A percentile compares a stretch with the other conserved stretches of the same genome.
These are phyloP conservation scores for Anguilla pacifica DNA, from an alignment of 2,797 vertebrate genomes.

Conservation along the genomic window DNA sequence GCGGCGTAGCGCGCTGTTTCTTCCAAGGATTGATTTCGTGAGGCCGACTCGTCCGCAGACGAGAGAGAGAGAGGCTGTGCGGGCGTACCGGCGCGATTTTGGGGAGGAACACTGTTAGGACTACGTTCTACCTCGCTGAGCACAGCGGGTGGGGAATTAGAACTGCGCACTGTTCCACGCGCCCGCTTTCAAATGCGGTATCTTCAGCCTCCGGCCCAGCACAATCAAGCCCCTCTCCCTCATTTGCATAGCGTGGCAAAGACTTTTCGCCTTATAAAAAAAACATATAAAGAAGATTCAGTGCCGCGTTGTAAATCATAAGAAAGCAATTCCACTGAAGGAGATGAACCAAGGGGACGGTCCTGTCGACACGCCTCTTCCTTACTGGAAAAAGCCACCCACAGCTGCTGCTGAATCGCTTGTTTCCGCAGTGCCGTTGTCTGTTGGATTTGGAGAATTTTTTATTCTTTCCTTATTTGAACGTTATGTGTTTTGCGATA, in stretches of 20 bases:
- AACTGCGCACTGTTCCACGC: constrained; percentile 29
- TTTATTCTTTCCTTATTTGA: background rate
- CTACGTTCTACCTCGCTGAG: background rate
- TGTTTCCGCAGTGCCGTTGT: background rate
- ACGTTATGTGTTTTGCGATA: background rate
- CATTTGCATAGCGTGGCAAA: constrained; percentile 42
- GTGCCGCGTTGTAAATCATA: constrained; percentile 44
- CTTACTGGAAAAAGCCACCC: constrained; percentile 2
- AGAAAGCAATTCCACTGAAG: constrained; percentile 43
- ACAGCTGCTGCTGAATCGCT: background rate
- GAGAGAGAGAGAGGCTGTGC: background rate
- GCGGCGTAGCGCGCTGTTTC: background rate
- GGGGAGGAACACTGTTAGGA: background rate
- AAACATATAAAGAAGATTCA: constrained; percentile 53
- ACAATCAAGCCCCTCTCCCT: constrained; percentile 22
- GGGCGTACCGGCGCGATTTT: background rate
- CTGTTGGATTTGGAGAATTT: background rate
- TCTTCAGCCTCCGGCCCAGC: constrained; percentile 26
- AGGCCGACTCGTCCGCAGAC: background rate
- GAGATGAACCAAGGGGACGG: constrained; percentile 38
- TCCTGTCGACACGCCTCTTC: constrained; percentile 23
- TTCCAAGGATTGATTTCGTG: background rate
- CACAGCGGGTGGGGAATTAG: constrained; percentile 24
- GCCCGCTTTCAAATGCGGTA: constrained; percentile 26
- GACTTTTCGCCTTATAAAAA: constrained; percentile 41